Base-by-base conservation (phyloP, 2,888 invertebrate genomes). In the Myathropa florea region DNA sequence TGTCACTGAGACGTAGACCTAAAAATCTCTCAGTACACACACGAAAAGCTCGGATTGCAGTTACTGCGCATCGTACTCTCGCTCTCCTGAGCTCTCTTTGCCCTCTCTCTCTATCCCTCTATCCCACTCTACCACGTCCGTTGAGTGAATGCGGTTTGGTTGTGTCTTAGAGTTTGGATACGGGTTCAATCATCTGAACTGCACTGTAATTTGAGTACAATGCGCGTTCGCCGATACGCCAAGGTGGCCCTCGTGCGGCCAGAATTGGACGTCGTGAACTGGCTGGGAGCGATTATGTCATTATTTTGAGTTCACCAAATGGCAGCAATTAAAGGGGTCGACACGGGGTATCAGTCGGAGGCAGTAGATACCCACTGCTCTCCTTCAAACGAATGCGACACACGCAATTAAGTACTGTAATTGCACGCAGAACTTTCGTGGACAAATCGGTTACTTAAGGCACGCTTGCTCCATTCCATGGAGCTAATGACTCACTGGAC, bases 21-120 rank as follows among this genome's bases (percentile, higher is more conserved):
- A 81, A 75, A 60, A 71, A 70, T 83, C 78, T 78, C 68, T 67
- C 30, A 21, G 26, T 28, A 63, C 73, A 36, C 59, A 72, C 73
- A 82, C 77, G 70, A 80, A 85, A 85, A 85, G 85, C 85, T 85
- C 82, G 39, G 39, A 64, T 73, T 85, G 82, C 85, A 85, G 36
- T 64, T 78, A 63, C 33, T 78, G 85, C 85, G 46, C 18, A 18
- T 39, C 39, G 46, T 18, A 18, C 46, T 46, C 46, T 46, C 7
- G n/a, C 46, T 18, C 46, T 46, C 46, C 18, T 60, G 55, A 12
- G 46, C 33, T 30, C 28, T 33, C 21, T 21, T 33, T 18, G 3
- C 18, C 61, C 61, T 6, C 18, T 18, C 14, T 30, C 3, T 18
- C 9, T 71, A 7, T 83, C 53, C 28, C 61, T 55, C 28, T 61